Conservation (phyloP, 2,888 invertebrate genomes). For the Drosophila limbata region DNA sequence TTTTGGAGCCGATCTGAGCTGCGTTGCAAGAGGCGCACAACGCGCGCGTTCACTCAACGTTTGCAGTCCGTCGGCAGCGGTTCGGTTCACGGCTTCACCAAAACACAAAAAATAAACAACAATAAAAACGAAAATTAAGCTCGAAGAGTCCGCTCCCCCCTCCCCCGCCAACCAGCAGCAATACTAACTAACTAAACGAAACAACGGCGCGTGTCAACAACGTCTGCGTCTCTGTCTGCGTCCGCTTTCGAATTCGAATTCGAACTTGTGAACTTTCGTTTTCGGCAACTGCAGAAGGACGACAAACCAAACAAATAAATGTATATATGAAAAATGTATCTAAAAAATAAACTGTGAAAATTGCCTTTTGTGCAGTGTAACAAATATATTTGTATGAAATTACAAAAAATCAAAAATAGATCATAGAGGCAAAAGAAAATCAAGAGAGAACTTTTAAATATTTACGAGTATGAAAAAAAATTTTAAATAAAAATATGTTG, state of each 20-base stretch:
- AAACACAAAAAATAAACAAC: conserved; percentile 18
- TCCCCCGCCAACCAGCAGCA: not conserved
- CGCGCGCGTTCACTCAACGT: conserved; percentile 84
- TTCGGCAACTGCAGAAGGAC: conserved; percentile 49
- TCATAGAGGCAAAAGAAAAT: conserved; percentile 10
- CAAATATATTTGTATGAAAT: not conserved
- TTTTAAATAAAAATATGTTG: no score
- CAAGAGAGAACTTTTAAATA: conserved; percentile 1
- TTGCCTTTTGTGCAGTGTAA: conserved; percentile 33
- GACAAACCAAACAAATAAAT: conserved; percentile 26
- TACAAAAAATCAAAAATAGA: not conserved
- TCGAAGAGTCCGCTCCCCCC: conserved; percentile 31
- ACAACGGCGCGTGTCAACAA: conserved; percentile 70
- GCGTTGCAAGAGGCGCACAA: conserved; percentile 75
- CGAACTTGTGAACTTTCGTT: conserved; percentile 79
- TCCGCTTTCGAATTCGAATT: conserved; percentile 68
- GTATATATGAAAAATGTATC: conserved; percentile 6
- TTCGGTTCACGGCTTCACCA: conserved; percentile 78
- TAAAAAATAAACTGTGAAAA: conserved; percentile 33
- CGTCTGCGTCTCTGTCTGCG: conserved; percentile 47
- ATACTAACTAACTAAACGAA: conserved; percentile 18
- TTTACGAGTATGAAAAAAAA: conserved; percentile 6
- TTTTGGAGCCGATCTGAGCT: conserved; percentile 66
- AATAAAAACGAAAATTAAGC: conserved; percentile 24
- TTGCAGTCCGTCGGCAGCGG: conserved; percentile 85